Evolutionary conservation across 2,113 vertebrate species (phyloP), one percentile per base, ranked within the genome.

Genomic region (Fregata magnificens): DNA sequence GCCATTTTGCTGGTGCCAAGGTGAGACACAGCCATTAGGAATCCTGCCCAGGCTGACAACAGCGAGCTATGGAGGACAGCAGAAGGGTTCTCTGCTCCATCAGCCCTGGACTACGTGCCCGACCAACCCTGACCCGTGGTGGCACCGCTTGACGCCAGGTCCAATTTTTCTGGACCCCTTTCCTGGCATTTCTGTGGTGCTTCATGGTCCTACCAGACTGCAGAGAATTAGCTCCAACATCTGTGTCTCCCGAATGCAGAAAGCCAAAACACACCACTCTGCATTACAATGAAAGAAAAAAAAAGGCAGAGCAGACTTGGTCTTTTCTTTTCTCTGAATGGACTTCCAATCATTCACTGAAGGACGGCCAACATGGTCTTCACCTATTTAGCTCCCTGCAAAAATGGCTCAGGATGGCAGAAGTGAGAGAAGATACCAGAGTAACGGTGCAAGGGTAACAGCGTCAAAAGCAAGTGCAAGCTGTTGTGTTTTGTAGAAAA

Each of bases 11-110:
- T 31, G 25, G n/a, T 14, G 44, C 50, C n/a, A 12, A 22, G 58
- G 36, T 2, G 1, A 49, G 34, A 9, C 9, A 1, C 1, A 4
- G n/a, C 5, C 36, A 7, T 4, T 2, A 14, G 9, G 11, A 59
- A 29, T 7, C 70, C 44, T 38, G 38, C 36, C 61, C 28, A 7
- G 17, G 61, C 50, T 58, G 50, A 21, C 16, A 5, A 6, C 16
- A 44, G n/a, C 7, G 2, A 47, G 34, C 22, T 3, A 22, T 2
- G 8, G 22, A 34, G 49, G 12, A 7, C 5, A 11, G 44, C 53
- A 28, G 42, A 31, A 53, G 73, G 28, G 19, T 12, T 29, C 59
- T 8, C 44, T 20, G 13, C 63, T 21, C 44, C n/a, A 5, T 5
- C 38, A 20, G 28, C 61, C 13, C 44, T 0, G 28, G 26, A 6